phyloP scores from a whole-genome alignment of 1,140 invertebrate species.

The Thalassaphorura encarpata region DNA sequence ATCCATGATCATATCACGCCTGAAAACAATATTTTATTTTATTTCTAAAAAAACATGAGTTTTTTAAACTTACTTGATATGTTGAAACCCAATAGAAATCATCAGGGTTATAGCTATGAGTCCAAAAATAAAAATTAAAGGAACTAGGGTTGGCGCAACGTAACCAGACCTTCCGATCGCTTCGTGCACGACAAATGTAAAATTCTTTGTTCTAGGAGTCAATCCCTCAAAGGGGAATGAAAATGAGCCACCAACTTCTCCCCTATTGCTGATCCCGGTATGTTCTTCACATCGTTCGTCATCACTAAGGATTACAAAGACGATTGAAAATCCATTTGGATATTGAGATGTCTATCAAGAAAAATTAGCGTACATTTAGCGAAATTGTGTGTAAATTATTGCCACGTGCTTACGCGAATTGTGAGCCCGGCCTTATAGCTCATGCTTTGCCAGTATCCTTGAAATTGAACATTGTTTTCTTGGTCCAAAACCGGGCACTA shows the following conservation, averaged over 20 bases:
- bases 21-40: too few species aligned
- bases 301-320: slow-evolving; percentile 40
- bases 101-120: slow-evolving; percentile 12
- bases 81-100: slow-evolving; percentile 10
- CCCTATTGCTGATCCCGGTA: slow-evolving; percentile 25
- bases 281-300: slow-evolving; percentile 37
- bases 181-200: neutral
- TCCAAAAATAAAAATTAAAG: slow-evolving; percentile 5
- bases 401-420: slow-evolving; percentile 35
- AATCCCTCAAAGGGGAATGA: neutral
- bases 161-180: slow-evolving; percentile 11
- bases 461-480: slow-evolving; percentile 41
- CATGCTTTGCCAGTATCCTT: slow-evolving; percentile 45
- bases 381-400: neutral
- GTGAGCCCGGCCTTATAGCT: slow-evolving; percentile 43
- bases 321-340: slow-evolving; percentile 40
- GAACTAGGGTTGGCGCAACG: slow-evolving; percentile 9
- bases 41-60: too few species aligned
- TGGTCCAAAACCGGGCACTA: slow-evolving; percentile 46
- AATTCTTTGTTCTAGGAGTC: neutral
- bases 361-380: neutral
- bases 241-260: slow-evolving; percentile 8
- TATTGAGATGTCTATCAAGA: slow-evolving; percentile 38
- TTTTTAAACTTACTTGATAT: neutral
- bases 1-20: too few species aligned